phyloP scores from a whole-genome alignment of 2,797 vertebrate genomes.

The Xenops minutus region DNA sequence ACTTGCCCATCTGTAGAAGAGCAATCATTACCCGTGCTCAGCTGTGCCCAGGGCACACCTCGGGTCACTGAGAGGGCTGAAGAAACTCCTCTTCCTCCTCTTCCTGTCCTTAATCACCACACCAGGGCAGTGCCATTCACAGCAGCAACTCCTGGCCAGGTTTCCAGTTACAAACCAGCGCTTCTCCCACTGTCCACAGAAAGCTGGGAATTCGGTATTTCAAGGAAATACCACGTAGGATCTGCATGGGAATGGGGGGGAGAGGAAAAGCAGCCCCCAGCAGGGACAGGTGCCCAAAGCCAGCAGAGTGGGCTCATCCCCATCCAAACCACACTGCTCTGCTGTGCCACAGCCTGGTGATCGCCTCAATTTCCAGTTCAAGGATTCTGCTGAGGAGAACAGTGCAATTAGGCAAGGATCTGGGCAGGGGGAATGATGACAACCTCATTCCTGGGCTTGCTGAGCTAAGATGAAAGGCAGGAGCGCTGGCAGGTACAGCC shows the following conservation, averaged over 20 bases:
- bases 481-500: not conserved
- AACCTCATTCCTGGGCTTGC: not conserved
- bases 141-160: not conserved
- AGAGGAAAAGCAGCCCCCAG: not conserved
- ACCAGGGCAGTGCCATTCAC: not conserved
- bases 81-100: not conserved
- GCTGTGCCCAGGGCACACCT: not conserved
- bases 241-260: not conserved
- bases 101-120: not conserved
- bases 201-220: not conserved
- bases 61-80: not conserved
- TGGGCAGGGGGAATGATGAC: not conserved
- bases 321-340: not conserved
- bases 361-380: not conserved
- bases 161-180: not conserved
- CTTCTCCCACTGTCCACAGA: not conserved
- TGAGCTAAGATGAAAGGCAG: not conserved
- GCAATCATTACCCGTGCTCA: not conserved
- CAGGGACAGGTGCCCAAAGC: not conserved
- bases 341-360: not conserved
- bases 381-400: not conserved
- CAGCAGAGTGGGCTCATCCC: not conserved
- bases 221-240: not conserved
- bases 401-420: not conserved
- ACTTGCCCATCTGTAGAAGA: not conserved